Percentiles rank a stretch among this genome's conserved stretches.
Evolutionary conservation across 2,113 vertebrate genomes (phyloP).

Genomic region (Megatriorchis doriae): DNA sequence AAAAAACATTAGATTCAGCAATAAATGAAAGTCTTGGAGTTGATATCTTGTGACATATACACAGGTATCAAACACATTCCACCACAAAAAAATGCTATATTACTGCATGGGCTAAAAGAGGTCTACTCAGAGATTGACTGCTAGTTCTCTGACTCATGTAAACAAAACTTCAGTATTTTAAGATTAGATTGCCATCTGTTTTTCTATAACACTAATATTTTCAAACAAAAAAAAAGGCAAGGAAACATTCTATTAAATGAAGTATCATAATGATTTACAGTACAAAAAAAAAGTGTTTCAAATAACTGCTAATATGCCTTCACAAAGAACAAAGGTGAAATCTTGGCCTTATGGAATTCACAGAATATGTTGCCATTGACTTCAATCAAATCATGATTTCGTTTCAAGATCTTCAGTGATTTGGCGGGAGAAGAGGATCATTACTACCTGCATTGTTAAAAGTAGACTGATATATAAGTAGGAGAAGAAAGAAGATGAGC

Average conservation of each 20-base stretch:
- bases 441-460: not conserved
- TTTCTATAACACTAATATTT: not conserved
- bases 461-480: not conserved
- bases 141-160: not conserved
- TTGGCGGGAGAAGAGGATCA: not conserved
- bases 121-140: not conserved
- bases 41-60: not conserved
- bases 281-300: not conserved
- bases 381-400: not conserved
- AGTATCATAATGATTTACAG: not conserved
- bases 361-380: not conserved
- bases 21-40: not conserved
- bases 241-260: not conserved
- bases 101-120: not conserved
- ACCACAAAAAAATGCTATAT: not conserved
- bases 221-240: not conserved
- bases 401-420: not conserved
- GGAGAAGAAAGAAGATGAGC: not conserved
- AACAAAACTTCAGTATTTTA: not conserved
- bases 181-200: not conserved
- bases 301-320: not conserved
- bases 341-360: not conserved
- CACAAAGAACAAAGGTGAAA: not conserved
- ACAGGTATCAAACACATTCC: not conserved
- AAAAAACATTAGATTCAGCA: not conserved